Evolutionary conservation across 2,113 vertebrate species (phyloP).

Genomic region (Xiphophorus maculatus): DNA sequence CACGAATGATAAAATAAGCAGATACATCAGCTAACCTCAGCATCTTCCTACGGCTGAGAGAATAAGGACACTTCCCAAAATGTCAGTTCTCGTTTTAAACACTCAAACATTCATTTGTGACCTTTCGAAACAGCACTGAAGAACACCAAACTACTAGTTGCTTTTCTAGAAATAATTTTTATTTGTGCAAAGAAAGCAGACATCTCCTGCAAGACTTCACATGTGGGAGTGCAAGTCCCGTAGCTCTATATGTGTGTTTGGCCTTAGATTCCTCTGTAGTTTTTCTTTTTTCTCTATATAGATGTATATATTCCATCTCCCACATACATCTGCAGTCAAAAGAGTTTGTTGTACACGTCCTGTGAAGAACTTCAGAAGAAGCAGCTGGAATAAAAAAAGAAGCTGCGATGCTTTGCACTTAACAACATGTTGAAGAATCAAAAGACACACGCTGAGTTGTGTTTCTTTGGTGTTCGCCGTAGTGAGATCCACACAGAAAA

Average conservation of each 20-base stretch:
- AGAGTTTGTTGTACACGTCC: not conserved
- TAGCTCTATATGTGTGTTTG: not conserved
- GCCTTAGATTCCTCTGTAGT: not conserved
- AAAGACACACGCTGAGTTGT: constrained; percentile 30
- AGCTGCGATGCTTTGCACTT: constrained; percentile 15
- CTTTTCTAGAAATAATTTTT: not conserved
- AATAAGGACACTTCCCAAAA: constrained; percentile 5
- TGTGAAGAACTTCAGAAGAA: constrained; percentile 11
- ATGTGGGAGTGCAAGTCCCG: not conserved
- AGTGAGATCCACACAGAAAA: constrained; percentile 22
- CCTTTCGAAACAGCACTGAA: constrained; percentile 8
- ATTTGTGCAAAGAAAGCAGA: not conserved
- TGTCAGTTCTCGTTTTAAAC: constrained; percentile 21
- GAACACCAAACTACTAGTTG: not conserved
- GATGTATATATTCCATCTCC: not conserved
- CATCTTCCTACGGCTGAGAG: not conserved
- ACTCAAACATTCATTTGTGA: constrained; percentile 7
- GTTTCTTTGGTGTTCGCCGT: constrained; percentile 20
- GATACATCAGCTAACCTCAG: not conserved
- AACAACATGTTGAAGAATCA: constrained; percentile 16
- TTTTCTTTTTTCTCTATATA: not conserved
- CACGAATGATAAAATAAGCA: not conserved
- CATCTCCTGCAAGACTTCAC: not conserved
- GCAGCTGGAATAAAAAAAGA: not conserved
- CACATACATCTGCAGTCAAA: not conserved